phyloP scores from a whole-genome alignment of 2,888 invertebrate species.

The Parapristionchus giblindavisi region DNA sequence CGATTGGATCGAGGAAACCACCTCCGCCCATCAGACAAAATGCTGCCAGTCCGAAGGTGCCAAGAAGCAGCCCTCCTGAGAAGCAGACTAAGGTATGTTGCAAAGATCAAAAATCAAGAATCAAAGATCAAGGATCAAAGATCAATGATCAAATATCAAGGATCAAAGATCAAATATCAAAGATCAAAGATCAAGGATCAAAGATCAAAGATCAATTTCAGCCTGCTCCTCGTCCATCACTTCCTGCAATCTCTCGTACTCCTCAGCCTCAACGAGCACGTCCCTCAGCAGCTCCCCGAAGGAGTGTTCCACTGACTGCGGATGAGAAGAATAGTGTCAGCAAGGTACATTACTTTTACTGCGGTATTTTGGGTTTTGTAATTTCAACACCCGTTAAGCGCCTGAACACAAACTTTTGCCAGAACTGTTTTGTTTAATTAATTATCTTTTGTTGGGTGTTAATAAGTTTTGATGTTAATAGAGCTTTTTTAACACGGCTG shows the following conservation, averaged over 20 bases:
- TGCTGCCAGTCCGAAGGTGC: background rate
- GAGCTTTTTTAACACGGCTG: too few species aligned
- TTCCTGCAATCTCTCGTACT: slow-evolving; percentile 32
- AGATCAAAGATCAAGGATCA: background rate
- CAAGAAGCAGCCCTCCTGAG: too few species aligned
- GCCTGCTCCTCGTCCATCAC: slow-evolving; percentile 27
- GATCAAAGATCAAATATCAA: background rate
- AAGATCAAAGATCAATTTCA: background rate
- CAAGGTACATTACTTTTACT: background rate
- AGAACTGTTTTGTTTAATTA: too few species aligned
- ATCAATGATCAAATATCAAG: background rate
- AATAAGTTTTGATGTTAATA: too few species aligned
- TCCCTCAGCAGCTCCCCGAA: slow-evolving; percentile 26
- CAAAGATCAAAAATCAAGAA: too few species aligned
- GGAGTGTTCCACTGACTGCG: slow-evolving; percentile 25
- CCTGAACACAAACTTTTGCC: too few species aligned
- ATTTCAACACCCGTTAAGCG: too few species aligned
- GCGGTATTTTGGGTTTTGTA: background rate
- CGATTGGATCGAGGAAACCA: background rate
- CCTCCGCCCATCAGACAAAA: background rate
- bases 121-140: background rate
- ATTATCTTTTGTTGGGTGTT: too few species aligned
- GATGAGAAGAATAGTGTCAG: slow-evolving; percentile 26
- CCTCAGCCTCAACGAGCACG: slow-evolving; percentile 36
- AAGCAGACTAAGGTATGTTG: background rate